Evolutionary conservation across 2,888 invertebrate species (phyloP).

Genomic region (Lapara coniferarum): DNA sequence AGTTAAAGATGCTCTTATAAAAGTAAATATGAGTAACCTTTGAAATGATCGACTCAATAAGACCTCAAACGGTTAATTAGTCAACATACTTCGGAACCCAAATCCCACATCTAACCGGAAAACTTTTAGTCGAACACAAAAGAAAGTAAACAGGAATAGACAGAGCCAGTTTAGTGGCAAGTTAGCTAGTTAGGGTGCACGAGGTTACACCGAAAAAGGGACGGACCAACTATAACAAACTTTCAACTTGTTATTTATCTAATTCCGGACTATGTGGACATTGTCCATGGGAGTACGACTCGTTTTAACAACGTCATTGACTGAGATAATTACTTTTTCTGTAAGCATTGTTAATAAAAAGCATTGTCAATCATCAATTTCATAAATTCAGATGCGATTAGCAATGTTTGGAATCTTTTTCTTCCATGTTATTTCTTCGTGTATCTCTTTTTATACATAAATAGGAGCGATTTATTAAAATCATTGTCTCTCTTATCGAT

Average conservation of each 20-base stretch:
- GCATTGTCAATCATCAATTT: too few species aligned
- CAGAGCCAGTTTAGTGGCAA: slow-evolving; percentile 38
- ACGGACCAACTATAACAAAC: slow-evolving; percentile 42
- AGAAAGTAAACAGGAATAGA: slow-evolving; percentile 42
- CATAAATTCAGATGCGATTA: too few species aligned
- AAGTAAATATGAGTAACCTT: too few species aligned
- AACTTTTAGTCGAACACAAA: slow-evolving; percentile 39
- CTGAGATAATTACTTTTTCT: not conserved
- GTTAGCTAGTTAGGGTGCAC: slow-evolving; percentile 40
- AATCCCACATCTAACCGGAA: slow-evolving; percentile 27
- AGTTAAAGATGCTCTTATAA: too few species aligned
- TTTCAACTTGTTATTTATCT: slow-evolving; percentile 41
- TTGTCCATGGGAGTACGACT: slow-evolving; percentile 28
- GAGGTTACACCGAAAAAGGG: slow-evolving; percentile 38
- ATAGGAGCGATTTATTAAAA: too few species aligned
- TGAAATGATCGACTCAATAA: not conserved
- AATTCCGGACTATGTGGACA: slow-evolving; percentile 38
- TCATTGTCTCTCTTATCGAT: too few species aligned
- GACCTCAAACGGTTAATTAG: not conserved
- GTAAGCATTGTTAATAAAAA: not conserved
- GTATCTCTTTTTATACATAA: too few species aligned
- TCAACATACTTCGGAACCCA: slow-evolving; percentile 6
- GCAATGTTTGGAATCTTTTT: too few species aligned
- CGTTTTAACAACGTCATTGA: not conserved
- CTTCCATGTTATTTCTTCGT: too few species aligned